Evolutionary conservation across 2,888 invertebrate species (phyloP), one percentile per base, ranked within the genome.

Genomic region (Phoronis australis): DNA sequence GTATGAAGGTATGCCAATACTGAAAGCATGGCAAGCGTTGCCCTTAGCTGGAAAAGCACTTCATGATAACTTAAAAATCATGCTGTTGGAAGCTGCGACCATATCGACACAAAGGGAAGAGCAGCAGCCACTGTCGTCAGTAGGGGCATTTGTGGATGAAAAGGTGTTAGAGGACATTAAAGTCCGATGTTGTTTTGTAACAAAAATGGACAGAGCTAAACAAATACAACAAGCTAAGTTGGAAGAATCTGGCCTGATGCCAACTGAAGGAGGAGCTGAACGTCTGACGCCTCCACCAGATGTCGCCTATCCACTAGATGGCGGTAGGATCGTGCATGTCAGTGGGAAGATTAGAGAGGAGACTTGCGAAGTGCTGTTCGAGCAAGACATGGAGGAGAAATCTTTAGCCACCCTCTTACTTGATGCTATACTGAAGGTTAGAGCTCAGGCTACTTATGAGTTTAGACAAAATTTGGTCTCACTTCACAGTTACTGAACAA

Each of bases 161-260:
- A 15, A n/a, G 6, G 15, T 15, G 9, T 31, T 31, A 15, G 9
- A 9, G 9, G 31, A 9, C 31, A 31, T 79, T 85, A 47, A 68
- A 75, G 88, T 90, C 20, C 83, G 90, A 58, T 86, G 88, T 21
- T 94, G 94, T 74, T 92, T 95, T 80, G 90, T 93, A 18, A 88
- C 89, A 1, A 85, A 82, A 27, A 80, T 84, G 31, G 82, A 83
- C 45, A 82, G 92, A 59, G 85, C 88, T 1, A 78, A 80, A 47
- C 57, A 61, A 50, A 69, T 78, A 37, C 69, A 72, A 48, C 63
- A 64, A 42, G 66, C 68, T 27, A 55, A 64, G 78, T 83, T 62
- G 69, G 71, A 42, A 71, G 79, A 1, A 71, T 75, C 9, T 43
- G 45, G 52, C 21, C 68, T 51, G 23, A 50, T 44, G 15, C 40